A percentile compares a stretch with the other conserved stretches of the same genome.
These are phyloP conservation scores for Lasioglossum albipes DNA, from an alignment of 1,140 invertebrate species.

Conservation along the genomic window DNA sequence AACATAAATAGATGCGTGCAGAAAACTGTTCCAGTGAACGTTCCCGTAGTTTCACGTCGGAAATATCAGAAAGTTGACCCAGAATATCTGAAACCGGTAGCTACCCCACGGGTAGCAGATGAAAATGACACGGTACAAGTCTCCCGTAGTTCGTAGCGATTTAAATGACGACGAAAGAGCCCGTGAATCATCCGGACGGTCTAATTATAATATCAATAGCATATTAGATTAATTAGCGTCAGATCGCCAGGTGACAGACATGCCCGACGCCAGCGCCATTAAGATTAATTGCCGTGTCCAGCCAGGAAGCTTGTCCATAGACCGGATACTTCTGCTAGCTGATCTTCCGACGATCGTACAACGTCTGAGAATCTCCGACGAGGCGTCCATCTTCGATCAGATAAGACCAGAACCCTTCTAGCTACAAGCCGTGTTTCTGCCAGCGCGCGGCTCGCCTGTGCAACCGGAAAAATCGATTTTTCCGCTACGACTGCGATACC, in stretches of 20 bases:
- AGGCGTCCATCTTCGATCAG: slow-evolving; percentile 40
- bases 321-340: slow-evolving; percentile 1
- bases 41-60: too few species aligned
- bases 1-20: too few species aligned
- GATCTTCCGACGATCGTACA: slow-evolving; percentile 8
- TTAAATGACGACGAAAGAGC: too few species aligned
- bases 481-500: not conserved
- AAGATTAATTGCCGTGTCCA: slow-evolving; percentile 70
- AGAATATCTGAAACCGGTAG: too few species aligned
- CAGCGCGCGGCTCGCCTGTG: not conserved
- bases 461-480: slow-evolving; percentile 38
- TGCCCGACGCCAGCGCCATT: slow-evolving; percentile 49
- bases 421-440: not conserved
- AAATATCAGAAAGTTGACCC: too few species aligned
- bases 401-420: slow-evolving; percentile 27
- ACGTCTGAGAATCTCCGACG: slow-evolving; percentile 27
- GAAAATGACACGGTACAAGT: too few species aligned
- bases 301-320: slow-evolving; percentile 16
- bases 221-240: slow-evolving; percentile 73
- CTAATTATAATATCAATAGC: slow-evolving; percentile 66
- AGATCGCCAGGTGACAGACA: slow-evolving; percentile 42
- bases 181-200: too few species aligned
- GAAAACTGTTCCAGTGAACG: too few species aligned
- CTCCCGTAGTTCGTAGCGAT: too few species aligned
- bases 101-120: too few species aligned